phyloP scores from a whole-genome alignment of 2,113 vertebrate genomes.

The rat (Rattus norvegicus) region GRCr8 NC_086019.1:45680001-45680500 shows the following conservation, averaged over 20 bases:
- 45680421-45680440: too few species aligned
- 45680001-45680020: background rate
- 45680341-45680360: accelerated
- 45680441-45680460: too few species aligned
- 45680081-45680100: background rate
- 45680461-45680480: too few species aligned
- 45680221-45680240: background rate
- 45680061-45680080: background rate
- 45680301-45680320: too few species aligned
- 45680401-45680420: too few species aligned
- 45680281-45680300: accelerated
- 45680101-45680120: background rate
- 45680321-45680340: background rate
- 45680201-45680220: background rate
- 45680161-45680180: background rate
- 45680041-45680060: background rate
- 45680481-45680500: too few species aligned
- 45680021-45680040: background rate
- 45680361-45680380: background rate
- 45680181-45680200: background rate
- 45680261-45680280: background rate
- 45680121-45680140: background rate
- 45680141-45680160: background rate
- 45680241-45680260: background rate
- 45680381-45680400: background rate